Evolutionary conservation across 2,888 invertebrate species (phyloP).

Genomic region (Tethea ocularis): DNA sequence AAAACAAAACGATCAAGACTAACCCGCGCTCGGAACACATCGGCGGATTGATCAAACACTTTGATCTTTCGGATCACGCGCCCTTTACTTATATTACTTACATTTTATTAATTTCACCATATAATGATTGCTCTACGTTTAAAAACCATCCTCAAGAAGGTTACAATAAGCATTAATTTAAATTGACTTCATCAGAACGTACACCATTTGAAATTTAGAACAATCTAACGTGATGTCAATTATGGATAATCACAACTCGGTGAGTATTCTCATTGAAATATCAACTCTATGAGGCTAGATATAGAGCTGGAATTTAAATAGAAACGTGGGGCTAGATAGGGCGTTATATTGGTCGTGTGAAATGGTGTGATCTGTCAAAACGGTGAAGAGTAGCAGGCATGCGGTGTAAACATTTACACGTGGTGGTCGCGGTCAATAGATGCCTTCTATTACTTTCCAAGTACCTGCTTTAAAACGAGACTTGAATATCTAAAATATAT

Average conservation of each 20-base stretch:
- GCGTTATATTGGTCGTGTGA: conserved; percentile 23
- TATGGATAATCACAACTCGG: background rate
- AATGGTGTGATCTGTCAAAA: conserved; percentile 72
- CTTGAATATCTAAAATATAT: background rate
- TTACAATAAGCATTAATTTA: conserved; percentile 20
- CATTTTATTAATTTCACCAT: conserved; percentile 55
- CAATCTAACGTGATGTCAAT: background rate
- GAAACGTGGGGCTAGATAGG: background rate
- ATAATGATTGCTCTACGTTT: conserved; percentile 19
- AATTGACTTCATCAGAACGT: background rate
- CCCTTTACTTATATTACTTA: conserved; percentile 77
- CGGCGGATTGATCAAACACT: conserved; percentile 72
- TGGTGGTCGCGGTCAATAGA: conserved; percentile 42
- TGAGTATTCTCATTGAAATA: background rate
- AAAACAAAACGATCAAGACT: conserved; percentile 63
- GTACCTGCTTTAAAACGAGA: background rate
- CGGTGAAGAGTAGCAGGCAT: conserved; percentile 76
- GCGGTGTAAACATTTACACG: conserved; percentile 71
- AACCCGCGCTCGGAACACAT: conserved; percentile 48
- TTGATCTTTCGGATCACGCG: conserved; percentile 77
- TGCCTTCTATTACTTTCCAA: conserved; percentile 8
- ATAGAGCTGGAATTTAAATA: background rate
- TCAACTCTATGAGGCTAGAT: background rate
- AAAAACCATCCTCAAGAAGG: conserved; percentile 16
- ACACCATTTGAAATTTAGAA: background rate